These are phyloP conservation scores for Hyalella azteca DNA, from an alignment of 2,888 invertebrate genomes.

Conservation along the genomic window DNA sequence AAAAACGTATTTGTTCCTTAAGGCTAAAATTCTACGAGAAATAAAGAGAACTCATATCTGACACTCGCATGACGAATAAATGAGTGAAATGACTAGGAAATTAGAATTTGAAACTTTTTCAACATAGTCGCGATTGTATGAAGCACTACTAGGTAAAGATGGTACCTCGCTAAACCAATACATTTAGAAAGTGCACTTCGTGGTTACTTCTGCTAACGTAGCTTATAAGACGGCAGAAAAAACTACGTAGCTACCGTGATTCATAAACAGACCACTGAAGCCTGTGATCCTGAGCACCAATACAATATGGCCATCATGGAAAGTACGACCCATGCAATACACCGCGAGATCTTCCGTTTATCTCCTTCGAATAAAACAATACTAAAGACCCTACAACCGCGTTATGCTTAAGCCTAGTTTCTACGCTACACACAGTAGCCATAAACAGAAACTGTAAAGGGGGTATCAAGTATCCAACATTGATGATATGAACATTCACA, in stretches of 20 bases:
- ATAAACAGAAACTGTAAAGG: background rate
- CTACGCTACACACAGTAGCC: too few relatives aligned
- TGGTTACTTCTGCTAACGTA: conserved; percentile 18
- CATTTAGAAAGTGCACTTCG: conserved; percentile 28
- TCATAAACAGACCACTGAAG: conserved; percentile 28
- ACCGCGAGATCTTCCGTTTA: too few relatives aligned
- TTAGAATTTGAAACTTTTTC: too few relatives aligned
- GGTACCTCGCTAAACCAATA: background rate
- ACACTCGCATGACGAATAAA: too few relatives aligned
- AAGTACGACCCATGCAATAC: background rate
- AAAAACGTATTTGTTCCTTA: too few relatives aligned
- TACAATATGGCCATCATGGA: background rate
- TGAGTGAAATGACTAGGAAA: too few relatives aligned
- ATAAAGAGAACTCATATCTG: too few relatives aligned
- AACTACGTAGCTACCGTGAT: conserved; percentile 17
- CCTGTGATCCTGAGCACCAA: background rate
- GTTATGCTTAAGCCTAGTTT: too few relatives aligned
- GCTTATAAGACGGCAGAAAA: conserved; percentile 21
- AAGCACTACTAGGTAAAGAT: background rate
- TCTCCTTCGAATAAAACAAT: too few relatives aligned
- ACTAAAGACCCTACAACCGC: too few relatives aligned
- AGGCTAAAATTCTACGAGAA: too few relatives aligned
- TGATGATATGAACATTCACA: background rate
- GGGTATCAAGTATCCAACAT: background rate
- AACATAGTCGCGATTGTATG: background rate